Evolutionary conservation across 2,888 invertebrate species (phyloP), one percentile per base, ranked within the genome.

Genomic region (Alentia gelatinosa): DNA sequence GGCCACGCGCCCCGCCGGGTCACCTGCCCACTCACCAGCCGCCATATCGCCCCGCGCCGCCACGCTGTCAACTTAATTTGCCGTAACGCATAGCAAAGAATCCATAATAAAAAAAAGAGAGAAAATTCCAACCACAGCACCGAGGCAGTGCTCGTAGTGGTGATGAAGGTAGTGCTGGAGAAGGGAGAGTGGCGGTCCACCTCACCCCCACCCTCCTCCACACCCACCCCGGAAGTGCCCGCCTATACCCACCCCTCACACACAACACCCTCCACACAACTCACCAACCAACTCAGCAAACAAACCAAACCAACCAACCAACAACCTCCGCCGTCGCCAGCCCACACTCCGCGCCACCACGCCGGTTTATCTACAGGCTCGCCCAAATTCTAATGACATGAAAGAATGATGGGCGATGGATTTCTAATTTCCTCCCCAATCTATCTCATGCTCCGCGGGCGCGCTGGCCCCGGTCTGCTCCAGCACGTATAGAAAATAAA

Each of bases 391-490:
- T 86, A 86, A 86, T 47, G 86, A 86, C 86, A 86, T 86, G 86
- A 47, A 50, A 86, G 86, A 86, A 42, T 86, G 86, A 86, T 86
- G 86, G 86, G 47, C 42, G 86, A 86, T 86, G 86, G 86, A 86
- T 86, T 86, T 86, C 86, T 86, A 86, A 86, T 86, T 86, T 86
- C 86, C 86, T 86, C 86, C 86, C 33, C 50, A 86, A 86, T 86
- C 86, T 86, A 86, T 86, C 86, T 86, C 86, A 86, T 86, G 86
- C 86, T 86, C 86, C 42, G 86, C 50, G 47, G 86, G 19, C 26
- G 47, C 0, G 26, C 33, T 26, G 86, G 47, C 40, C 50, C 47
- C 30, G 19, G n/a, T 30, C 30, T 86, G 42, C 86, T 86, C 47
- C 50, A 19, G 86, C 86, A 86, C 86, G 50, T 86, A 50, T 86